Conservation (phyloP, 2,113 vertebrate genomes). For the Rhabdornis inornatus region DNA sequence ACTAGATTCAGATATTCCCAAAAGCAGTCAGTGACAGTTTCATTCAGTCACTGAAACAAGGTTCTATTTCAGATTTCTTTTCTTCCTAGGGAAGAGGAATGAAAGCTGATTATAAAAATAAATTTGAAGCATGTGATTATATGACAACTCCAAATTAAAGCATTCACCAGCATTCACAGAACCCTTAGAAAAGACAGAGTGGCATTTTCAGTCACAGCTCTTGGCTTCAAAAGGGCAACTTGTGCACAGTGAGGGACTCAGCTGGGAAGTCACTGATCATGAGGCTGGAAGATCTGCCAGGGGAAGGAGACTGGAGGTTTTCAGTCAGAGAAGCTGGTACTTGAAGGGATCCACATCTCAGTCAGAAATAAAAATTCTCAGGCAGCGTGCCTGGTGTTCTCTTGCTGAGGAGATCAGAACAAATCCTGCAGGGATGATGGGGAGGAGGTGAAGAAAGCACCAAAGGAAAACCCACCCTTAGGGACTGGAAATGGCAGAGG, state of each 20-base stretch:
- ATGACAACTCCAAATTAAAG: not conserved
- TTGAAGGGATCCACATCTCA: not conserved
- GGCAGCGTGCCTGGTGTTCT: accelerated
- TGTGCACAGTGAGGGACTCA: not conserved
- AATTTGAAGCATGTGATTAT: not conserved
- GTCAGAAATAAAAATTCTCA: not conserved
- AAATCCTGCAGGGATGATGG: not conserved
- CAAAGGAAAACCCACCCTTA: not conserved
- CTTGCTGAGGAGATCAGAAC: not conserved
- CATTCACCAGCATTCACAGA: accelerated
- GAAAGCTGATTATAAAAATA: not conserved
- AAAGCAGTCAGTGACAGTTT: not conserved
- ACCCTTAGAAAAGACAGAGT: not conserved
- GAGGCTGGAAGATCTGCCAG: not conserved
- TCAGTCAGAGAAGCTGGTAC: not conserved
- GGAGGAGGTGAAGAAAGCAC: not conserved
- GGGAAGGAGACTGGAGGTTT: not conserved
- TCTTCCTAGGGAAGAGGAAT: not conserved
- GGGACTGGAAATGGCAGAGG: not conserved
- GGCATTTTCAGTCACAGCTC: not conserved
- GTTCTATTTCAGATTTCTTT: not conserved
- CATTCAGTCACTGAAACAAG: not conserved
- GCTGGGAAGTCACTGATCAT: not conserved
- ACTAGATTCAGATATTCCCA: not conserved
- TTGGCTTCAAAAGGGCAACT: not conserved